Percentiles rank a stretch among this genome's conserved stretches.
Evolutionary conservation across 2,888 invertebrate genomes (phyloP).

Genomic region (Agelastica alni): DNA sequence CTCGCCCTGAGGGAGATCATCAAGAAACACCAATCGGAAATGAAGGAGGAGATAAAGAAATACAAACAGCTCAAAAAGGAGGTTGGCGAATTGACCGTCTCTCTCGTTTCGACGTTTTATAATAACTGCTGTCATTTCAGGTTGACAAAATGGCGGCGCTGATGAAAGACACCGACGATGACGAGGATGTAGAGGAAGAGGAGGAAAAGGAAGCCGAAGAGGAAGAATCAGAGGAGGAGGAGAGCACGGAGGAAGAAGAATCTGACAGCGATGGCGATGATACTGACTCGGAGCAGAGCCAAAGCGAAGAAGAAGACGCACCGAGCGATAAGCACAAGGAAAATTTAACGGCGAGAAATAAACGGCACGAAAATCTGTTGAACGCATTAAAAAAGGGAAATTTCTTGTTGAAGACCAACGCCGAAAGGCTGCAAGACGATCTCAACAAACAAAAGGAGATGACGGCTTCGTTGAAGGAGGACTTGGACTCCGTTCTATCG

Average conservation of each 20-base stretch:
- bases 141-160: constrained; percentile 89
- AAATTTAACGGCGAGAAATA: constrained; percentile 67
- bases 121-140: constrained; percentile 55
- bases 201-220: constrained; percentile 66
- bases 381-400: constrained; percentile 86
- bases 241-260: constrained; percentile 70
- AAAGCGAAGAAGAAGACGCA: constrained; percentile 65
- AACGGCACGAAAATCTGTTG: constrained; percentile 78
- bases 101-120: not conserved
- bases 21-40: constrained; percentile 77
- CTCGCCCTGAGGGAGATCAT: constrained; percentile 77
- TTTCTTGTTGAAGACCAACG: constrained; percentile 83
- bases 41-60: constrained; percentile 81
- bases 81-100: constrained; percentile 55
- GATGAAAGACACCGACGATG: constrained; percentile 79
- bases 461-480: constrained; percentile 76
- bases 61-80: constrained; percentile 83
- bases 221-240: constrained; percentile 57
- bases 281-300: constrained; percentile 68
- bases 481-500: constrained; percentile 83
- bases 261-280: constrained; percentile 70
- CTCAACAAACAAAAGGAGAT: constrained; percentile 81
- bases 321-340: constrained; percentile 69
- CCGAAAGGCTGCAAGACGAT: constrained; percentile 85
- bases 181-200: constrained; percentile 64